Evolutionary conservation across 2,797 vertebrate species (phyloP).

Genomic region (Cossypha dichroa): DNA sequence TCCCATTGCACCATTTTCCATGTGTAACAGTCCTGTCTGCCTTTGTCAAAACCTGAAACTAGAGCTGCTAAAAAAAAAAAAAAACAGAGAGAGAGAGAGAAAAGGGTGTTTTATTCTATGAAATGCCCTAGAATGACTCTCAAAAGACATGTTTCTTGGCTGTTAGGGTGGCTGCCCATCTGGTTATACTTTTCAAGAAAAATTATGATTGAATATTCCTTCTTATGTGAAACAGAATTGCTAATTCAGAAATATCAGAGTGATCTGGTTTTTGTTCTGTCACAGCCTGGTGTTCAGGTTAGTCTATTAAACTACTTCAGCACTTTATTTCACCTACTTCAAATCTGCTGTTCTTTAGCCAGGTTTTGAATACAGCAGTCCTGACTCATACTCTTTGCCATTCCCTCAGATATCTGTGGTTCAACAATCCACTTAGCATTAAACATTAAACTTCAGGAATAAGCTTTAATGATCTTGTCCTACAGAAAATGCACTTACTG

Average conservation of each 20-base stretch:
- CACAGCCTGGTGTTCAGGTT: constrained; percentile 59
- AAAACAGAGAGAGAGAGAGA: background rate
- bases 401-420: background rate
- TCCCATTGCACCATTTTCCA: constrained; percentile 20
- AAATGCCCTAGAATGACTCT: constrained; percentile 40
- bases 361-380: background rate
- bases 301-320: constrained; percentile 62
- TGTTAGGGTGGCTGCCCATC: constrained; percentile 57
- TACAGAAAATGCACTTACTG: background rate
- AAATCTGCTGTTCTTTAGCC: constrained; percentile 24
- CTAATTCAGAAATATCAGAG: constrained; percentile 67
- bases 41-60: constrained; percentile 51
- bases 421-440: constrained; percentile 4
- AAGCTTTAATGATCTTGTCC: background rate
- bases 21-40: background rate
- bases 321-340: constrained; percentile 42
- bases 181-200: constrained; percentile 68
- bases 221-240: constrained; percentile 68
- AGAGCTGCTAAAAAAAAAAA: constrained; percentile 25
- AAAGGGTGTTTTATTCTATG: constrained; percentile 36
- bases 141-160: constrained; percentile 56
- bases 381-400: background rate
- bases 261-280: constrained; percentile 71
- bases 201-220: constrained; percentile 64
- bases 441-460: background rate